These are phyloP conservation scores for Malacosoma neustria DNA, from an alignment of 2,888 invertebrate genomes.

Conservation along the genomic window DNA sequence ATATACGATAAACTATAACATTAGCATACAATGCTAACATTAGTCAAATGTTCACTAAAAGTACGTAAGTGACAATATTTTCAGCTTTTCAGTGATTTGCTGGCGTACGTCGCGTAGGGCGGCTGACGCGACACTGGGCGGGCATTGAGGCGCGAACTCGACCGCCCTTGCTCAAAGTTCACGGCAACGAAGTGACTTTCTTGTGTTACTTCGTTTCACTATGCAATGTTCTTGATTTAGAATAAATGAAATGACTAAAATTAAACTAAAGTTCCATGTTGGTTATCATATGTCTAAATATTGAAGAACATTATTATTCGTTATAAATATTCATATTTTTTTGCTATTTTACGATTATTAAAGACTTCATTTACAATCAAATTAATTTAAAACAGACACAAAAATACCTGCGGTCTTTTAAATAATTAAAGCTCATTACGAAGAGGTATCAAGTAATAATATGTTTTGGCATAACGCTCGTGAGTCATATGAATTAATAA, in stretches of 20 bases:
- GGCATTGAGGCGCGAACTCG: slow-evolving; percentile 33
- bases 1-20: neutral
- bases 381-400: too few relatives aligned
- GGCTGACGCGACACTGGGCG: slow-evolving; percentile 62
- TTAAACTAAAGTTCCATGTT: neutral
- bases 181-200: slow-evolving; percentile 52
- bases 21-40: neutral
- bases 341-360: too few relatives aligned
- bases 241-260: slow-evolving; percentile 32
- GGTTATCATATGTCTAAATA: neutral
- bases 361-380: too few relatives aligned
- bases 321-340: too few relatives aligned
- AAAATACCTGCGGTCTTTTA: too few relatives aligned
- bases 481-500: too few relatives aligned
- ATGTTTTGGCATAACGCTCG: too few relatives aligned
- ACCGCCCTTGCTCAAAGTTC: slow-evolving; percentile 63
- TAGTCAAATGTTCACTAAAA: neutral
- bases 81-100: slow-evolving; percentile 20
- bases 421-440: too few relatives aligned
- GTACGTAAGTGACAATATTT: slow-evolving; percentile 22
- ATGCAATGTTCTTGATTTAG: slow-evolving; percentile 44
- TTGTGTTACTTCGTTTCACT: slow-evolving; percentile 19
- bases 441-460: too few relatives aligned
- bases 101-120: slow-evolving; percentile 46
- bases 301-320: slow-evolving; percentile 3